Conservation (phyloP, 1,140 invertebrate genomes). For the silkworm (Bombyx mori) region DNA sequence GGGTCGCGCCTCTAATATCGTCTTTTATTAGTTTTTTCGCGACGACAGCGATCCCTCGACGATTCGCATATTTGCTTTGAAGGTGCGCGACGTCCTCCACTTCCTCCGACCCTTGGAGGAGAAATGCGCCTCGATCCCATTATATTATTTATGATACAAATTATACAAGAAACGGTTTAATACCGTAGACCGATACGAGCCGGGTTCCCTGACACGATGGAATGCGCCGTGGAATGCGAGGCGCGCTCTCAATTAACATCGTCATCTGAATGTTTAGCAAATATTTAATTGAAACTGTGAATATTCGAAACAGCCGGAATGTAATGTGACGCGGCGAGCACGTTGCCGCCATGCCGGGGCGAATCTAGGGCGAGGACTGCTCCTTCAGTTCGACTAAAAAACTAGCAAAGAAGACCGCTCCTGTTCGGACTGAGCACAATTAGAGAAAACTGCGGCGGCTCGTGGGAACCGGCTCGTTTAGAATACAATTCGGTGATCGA, state of each 20-base stretch:
- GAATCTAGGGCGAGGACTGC: conserved; percentile 8
- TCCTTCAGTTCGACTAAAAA: conserved; percentile 10
- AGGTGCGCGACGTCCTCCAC: conserved; percentile 18
- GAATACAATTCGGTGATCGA: conserved; percentile 2
- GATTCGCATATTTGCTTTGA: conserved; percentile 48
- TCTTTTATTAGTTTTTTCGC: conserved; percentile 65
- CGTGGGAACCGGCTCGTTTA: conserved; percentile 23
- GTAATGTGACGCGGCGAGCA: conserved; percentile 21
- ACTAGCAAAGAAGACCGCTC: conserved; percentile 5
- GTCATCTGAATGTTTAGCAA: conserved; percentile 27
- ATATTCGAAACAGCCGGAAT: conserved; percentile 17
- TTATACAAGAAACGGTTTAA: too few species aligned
- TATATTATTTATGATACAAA: too few species aligned
- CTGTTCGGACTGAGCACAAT: conserved; percentile 8
- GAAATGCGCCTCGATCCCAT: too few species aligned
- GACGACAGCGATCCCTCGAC: conserved; percentile 33
- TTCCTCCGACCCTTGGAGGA: conserved; percentile 5
- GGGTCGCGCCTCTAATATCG: conserved; percentile 39
- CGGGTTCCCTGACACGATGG: conserved; percentile 4
- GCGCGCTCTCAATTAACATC: conserved; percentile 31
- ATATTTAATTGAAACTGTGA: conserved; percentile 36
- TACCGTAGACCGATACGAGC: too few species aligned
- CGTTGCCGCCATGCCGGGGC: not conserved
- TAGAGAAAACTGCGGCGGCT: conserved; percentile 9
- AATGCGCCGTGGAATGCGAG: conserved; percentile 20